phyloP scores from a whole-genome alignment of 2,113 vertebrate genomes.

The Typhlomys cinereus region DNA sequence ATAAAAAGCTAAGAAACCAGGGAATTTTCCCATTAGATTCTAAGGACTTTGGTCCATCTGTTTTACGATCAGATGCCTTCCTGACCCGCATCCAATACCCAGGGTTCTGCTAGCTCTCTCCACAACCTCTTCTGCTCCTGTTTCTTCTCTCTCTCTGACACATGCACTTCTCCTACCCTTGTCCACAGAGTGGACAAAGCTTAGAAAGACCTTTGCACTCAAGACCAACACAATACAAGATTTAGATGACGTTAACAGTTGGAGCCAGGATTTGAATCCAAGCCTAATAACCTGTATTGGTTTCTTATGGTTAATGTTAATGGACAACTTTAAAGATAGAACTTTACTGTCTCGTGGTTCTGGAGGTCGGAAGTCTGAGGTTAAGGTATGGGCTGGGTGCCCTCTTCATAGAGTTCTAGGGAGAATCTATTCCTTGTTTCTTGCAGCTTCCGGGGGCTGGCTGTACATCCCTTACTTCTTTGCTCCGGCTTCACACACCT shows the following conservation, averaged over 20 bases:
- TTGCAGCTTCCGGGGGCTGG: neutral
- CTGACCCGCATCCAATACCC: neutral
- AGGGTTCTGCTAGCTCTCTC: neutral
- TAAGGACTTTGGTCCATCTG: conserved; percentile 21
- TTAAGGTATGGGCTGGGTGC: neutral
- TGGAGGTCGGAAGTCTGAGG: neutral
- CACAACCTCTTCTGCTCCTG: neutral
- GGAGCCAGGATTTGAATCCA: neutral
- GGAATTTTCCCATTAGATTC: conserved; percentile 65
- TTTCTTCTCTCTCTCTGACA: too few species aligned
- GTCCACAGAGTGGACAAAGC: neutral
- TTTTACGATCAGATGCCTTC: neutral
- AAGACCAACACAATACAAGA: neutral
- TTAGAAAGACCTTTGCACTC: neutral
- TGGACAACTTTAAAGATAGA: neutral
- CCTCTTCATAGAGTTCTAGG: neutral
- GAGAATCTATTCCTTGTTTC: neutral
- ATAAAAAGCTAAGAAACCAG: conserved; percentile 67
- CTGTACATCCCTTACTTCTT: neutral
- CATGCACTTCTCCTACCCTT: fast-evolving
- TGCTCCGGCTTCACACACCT: neutral
- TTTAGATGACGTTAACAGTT: neutral
- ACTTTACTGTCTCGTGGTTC: neutral
- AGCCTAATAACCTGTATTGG: neutral
- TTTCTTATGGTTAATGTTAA: neutral